Conservation (phyloP, 1,140 invertebrate species). For the Neodiprion pinetum region DNA sequence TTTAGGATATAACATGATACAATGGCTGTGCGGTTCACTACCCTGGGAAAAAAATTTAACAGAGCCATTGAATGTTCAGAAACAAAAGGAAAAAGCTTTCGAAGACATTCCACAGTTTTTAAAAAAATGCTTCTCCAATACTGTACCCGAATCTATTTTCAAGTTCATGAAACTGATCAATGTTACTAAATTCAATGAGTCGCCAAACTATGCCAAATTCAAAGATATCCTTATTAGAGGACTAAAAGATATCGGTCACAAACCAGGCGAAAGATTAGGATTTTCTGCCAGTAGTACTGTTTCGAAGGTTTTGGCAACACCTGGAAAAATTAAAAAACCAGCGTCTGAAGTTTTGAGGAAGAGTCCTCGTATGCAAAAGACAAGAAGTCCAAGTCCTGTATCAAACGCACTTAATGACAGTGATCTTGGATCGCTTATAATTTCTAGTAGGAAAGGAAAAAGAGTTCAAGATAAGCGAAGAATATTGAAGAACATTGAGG, state of each 20-base stretch:
- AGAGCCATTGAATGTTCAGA: slow-evolving; percentile 71
- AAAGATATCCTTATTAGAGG: slow-evolving; percentile 47
- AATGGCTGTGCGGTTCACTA: slow-evolving; percentile 84
- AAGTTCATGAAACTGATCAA: slow-evolving; percentile 46
- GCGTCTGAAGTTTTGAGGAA: slow-evolving; percentile 18
- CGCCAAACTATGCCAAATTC: slow-evolving; percentile 53
- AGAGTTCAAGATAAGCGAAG: slow-evolving; percentile 37
- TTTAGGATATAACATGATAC: slow-evolving; percentile 89
- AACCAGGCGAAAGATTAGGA: slow-evolving; percentile 49
- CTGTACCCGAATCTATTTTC: slow-evolving; percentile 54
- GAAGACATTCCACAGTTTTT: slow-evolving; percentile 66
- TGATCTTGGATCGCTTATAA: slow-evolving; percentile 46
- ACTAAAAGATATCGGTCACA: slow-evolving; percentile 46
- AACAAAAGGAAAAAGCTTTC: slow-evolving; percentile 77
- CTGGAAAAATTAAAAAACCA: slow-evolving; percentile 16
- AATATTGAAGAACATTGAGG: slow-evolving; percentile 35
- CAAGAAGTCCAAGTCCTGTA: slow-evolving; percentile 20
- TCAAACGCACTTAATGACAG: slow-evolving; percentile 42
- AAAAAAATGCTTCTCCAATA: slow-evolving; percentile 66
- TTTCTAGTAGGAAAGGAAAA: slow-evolving; percentile 45
- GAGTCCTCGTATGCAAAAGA: slow-evolving; percentile 33
- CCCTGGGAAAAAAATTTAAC: slow-evolving; percentile 82
- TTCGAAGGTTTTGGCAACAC: neutral
- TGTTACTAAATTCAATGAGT: slow-evolving; percentile 47
- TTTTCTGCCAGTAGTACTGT: slow-evolving; percentile 29